Percentiles rank a stretch among this genome's conserved stretches.
Conservation (phyloP, 2,888 invertebrate species). For the Macrostomum cliftonense region DNA sequence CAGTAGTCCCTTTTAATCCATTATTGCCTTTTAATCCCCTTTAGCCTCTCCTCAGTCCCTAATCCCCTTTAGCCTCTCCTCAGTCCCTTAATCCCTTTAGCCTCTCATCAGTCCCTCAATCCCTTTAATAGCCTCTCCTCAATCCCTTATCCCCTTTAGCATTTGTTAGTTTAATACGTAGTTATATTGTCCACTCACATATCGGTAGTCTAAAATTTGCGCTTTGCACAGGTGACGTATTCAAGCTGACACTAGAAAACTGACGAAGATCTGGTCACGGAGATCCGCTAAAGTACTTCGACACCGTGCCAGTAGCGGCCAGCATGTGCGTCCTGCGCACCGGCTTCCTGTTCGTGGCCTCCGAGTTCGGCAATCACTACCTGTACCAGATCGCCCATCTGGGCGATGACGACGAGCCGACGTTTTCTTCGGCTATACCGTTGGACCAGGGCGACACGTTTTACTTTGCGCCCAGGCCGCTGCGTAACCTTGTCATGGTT, state of each 20-base stretch:
- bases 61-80: no score
- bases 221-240: slow-evolving; percentile 58
- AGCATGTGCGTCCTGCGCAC: slow-evolving; percentile 95
- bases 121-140: no score
- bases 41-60: no score
- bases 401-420: slow-evolving; percentile 94
- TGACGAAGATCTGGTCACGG: slow-evolving; percentile 80
- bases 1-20: no score
- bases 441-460: slow-evolving; percentile 95
- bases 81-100: no score
- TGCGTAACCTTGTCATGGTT: slow-evolving; percentile 80
- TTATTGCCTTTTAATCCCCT: no score
- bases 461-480: slow-evolving; percentile 80
- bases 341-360: slow-evolving; percentile 90
- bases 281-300: slow-evolving; percentile 98
- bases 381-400: slow-evolving; percentile 96
- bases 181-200: no score
- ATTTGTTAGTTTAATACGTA: no score
- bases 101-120: no score
- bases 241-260: slow-evolving; percentile 89
- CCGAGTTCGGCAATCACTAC: slow-evolving; percentile 96
- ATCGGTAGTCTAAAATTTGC: no score
- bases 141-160: no score
- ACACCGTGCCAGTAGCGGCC: slow-evolving; percentile 87
- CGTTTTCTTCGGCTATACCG: slow-evolving; percentile 93